A percentile compares a stretch with the other conserved stretches of the same genome.
These are phyloP conservation scores for Spongilla lacustris DNA, from an alignment of 37 sponge, comb jelly and placozoan genomes.

Conservation along the genomic window DNA sequence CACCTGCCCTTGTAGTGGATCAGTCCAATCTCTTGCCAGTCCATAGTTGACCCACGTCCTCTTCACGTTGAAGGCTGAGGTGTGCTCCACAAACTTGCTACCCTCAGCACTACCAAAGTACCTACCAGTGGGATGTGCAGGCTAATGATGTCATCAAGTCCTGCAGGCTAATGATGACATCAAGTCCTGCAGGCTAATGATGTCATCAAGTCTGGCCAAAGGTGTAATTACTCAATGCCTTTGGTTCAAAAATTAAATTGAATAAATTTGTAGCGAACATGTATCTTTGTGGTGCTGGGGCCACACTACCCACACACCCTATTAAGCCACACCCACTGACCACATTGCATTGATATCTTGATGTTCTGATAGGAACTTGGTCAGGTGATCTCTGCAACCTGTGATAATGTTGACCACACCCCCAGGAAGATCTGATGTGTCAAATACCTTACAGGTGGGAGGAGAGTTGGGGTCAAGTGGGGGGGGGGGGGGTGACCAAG, in stretches of 20 bases:
- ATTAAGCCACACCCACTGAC: constrained; percentile 20
- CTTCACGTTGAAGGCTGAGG: constrained; percentile 86
- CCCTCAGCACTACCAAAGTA: constrained; percentile 97
- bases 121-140: constrained; percentile 41
- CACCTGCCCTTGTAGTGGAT: constrained; percentile 83
- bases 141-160: no score
- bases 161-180: no score
- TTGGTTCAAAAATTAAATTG: no score
- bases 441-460: constrained; percentile 78
- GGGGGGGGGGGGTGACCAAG: not conserved
- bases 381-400: constrained; percentile 88
- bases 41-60: constrained; percentile 98
- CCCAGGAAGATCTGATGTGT: constrained; percentile 97
- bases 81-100: constrained; percentile 85
- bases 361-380: constrained; percentile 92
- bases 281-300: no score
- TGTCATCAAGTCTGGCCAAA: no score
- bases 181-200: no score
- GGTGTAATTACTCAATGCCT: no score
- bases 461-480: not conserved
- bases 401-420: constrained; percentile 99
- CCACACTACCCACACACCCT: not conserved
- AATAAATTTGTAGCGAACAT: no score
- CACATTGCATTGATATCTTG: constrained; percentile 91
- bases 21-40: constrained; percentile 76